Percentiles rank a stretch among this genome's conserved stretches.
phyloP scores from a whole-genome alignment of 1,140 invertebrate genomes.

The Calosoma granatense region DNA sequence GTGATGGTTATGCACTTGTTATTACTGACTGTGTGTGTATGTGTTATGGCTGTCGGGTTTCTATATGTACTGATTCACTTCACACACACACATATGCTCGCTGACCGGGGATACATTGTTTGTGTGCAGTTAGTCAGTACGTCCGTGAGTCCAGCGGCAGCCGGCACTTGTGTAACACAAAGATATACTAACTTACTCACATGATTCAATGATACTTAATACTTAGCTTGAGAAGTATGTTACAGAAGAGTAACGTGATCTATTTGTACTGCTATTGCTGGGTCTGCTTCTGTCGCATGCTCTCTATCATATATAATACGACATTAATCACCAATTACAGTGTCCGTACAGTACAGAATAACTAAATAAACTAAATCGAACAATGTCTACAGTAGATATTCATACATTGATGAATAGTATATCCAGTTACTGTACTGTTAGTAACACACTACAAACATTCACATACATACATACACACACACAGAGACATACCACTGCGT shows the following conservation, averaged over 20 bases:
- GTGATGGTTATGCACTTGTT: neutral
- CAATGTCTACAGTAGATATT: too few species aligned
- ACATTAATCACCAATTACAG: neutral
- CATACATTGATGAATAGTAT: too few species aligned
- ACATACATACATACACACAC: neutral
- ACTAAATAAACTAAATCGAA: too few species aligned
- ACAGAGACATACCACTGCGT: too few species aligned
- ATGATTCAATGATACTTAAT: neutral
- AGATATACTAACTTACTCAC: neutral
- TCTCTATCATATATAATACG: neutral
- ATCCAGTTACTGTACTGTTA: too few species aligned
- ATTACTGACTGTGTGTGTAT: neutral
- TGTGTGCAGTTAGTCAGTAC: neutral
- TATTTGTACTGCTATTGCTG: slow-evolving; percentile 1
- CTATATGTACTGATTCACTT: neutral
- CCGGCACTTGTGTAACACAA: neutral
- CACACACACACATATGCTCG: neutral
- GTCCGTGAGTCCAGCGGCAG: neutral
- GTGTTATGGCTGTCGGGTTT: neutral
- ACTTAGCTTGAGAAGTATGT: neutral
- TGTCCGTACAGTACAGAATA: too few species aligned
- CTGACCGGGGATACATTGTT: neutral
- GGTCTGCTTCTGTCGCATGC: neutral
- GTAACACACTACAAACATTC: too few species aligned
- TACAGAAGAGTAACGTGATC: neutral